These are phyloP conservation scores for Dallia pectoralis DNA, from an alignment of 2,797 vertebrate genomes.

Conservation along the genomic window DNA sequence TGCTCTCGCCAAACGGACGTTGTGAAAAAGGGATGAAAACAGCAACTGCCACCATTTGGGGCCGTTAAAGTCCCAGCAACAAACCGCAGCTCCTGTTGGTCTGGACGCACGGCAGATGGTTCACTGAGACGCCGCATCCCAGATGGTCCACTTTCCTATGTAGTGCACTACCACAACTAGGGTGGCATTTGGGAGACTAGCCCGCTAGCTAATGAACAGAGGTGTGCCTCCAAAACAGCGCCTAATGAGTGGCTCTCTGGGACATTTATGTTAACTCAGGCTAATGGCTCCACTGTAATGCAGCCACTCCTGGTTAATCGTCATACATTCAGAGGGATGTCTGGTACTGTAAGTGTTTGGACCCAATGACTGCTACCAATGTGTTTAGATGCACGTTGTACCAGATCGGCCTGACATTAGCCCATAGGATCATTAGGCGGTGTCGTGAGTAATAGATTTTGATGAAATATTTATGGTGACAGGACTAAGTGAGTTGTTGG, in stretches of 20 bases:
- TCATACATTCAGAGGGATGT: background rate
- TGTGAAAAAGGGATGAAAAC: constrained; percentile 16
- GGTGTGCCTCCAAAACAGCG: background rate
- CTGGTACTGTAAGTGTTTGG: background rate
- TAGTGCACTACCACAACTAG: background rate
- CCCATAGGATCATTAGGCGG: background rate
- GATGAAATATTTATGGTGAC: too few species aligned
- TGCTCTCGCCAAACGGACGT: background rate
- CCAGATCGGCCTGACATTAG: background rate
- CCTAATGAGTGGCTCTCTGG: constrained; percentile 1
- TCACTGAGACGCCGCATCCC: background rate
- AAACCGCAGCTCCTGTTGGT: constrained; percentile 13
- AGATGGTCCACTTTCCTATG: background rate
- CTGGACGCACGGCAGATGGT: constrained; percentile 51
- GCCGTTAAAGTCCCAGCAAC: constrained; percentile 15
- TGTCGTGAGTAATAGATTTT: background rate
- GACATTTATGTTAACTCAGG: constrained; percentile 20
- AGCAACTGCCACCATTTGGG: constrained; percentile 22
- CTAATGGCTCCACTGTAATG: background rate
- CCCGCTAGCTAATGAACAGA: constrained; percentile 22
- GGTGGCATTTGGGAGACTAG: background rate
- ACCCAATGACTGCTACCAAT: background rate
- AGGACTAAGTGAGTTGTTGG: too few species aligned
- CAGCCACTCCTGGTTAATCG: background rate
- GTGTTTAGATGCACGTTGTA: background rate